Conservation (phyloP, 2,113 vertebrate genomes). For the Nymphicus hollandicus region DNA sequence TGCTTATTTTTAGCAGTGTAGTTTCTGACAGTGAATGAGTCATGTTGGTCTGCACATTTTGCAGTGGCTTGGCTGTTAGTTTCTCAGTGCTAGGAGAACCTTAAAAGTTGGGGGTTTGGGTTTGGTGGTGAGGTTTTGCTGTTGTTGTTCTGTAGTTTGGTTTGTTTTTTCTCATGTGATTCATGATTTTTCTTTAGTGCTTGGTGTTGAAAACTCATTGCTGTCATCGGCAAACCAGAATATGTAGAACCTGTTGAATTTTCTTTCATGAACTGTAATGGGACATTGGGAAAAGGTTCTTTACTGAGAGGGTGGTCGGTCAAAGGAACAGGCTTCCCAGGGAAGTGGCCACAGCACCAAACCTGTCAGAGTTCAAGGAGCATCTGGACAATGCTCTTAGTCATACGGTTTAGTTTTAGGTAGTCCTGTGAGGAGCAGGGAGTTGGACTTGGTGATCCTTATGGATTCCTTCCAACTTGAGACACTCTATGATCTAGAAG, state of each 20-base stretch:
- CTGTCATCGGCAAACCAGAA: not conserved
- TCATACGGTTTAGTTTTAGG: not conserved
- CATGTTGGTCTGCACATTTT: conserved; percentile 15
- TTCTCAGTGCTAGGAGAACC: not conserved
- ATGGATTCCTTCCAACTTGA: not conserved
- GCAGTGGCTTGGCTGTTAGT: not conserved
- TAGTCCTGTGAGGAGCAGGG: not conserved
- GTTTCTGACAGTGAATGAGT: conserved; percentile 46
- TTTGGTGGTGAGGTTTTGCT: not conserved
- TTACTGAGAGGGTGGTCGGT: not conserved
- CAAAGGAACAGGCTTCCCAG: not conserved
- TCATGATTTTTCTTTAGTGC: not conserved
- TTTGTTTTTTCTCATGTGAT: not conserved
- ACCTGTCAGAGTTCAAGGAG: not conserved
- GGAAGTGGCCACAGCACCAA: not conserved
- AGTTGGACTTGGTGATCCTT: not conserved
- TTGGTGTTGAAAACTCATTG: not conserved
- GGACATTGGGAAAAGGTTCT: not conserved
- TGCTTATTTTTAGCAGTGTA: conserved; percentile 32
- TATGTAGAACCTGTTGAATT: not conserved
- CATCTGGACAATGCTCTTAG: not conserved
- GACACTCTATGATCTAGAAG: not conserved
- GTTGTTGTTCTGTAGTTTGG: not conserved
- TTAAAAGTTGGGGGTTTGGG: not conserved
- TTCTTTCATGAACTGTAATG: not conserved